Conservation (phyloP, 2,113 vertebrate genomes). For the Callospermophilus lateralis region DNA sequence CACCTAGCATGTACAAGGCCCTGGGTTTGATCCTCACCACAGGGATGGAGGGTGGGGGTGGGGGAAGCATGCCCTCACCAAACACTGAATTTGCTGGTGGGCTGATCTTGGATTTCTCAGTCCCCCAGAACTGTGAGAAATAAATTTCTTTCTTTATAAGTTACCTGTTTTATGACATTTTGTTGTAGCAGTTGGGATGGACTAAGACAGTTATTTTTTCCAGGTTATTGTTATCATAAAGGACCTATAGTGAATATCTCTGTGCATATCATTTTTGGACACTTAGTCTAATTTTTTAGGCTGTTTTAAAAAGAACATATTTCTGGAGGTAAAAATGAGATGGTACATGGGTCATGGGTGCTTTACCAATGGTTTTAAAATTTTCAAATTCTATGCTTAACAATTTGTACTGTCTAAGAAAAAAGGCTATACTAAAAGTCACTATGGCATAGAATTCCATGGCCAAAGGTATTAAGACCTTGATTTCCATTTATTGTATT, state of each 20-base stretch:
- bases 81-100: background rate
- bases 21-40: no score
- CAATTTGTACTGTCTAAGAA: background rate
- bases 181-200: background rate
- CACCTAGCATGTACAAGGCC: background rate
- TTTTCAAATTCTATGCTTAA: background rate
- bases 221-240: constrained; percentile 20
- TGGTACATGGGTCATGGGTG: background rate
- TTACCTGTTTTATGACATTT: no score
- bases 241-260: background rate
- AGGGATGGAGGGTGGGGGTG: background rate
- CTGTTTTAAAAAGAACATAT: background rate
- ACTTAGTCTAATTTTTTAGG: background rate
- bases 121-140: no score
- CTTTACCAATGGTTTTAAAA: background rate
- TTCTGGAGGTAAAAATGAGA: background rate
- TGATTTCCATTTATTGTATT: background rate
- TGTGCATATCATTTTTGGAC: background rate
- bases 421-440: background rate
- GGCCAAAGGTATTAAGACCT: background rate
- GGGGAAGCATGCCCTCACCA: background rate
- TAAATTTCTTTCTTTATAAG: no score
- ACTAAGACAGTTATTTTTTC: background rate
- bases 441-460: background rate
- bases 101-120: background rate